Conservation (phyloP, 2,888 invertebrate species). For the Fragum fragum region DNA sequence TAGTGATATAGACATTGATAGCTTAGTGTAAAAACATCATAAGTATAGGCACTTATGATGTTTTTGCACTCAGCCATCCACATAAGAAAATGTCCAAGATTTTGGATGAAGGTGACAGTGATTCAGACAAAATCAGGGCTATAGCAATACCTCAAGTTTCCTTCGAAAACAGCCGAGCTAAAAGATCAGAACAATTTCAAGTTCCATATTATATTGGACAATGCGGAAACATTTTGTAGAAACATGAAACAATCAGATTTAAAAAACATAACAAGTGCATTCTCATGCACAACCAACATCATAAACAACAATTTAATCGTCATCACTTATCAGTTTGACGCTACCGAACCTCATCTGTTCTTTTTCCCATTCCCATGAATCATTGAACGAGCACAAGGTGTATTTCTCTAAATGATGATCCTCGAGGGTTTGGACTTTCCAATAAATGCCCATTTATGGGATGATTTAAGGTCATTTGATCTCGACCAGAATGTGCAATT, state of each 20-base stretch:
- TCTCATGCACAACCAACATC: slow-evolving; percentile 12
- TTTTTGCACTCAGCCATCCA: too few species aligned
- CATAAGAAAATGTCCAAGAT: too few species aligned
- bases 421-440: slow-evolving; percentile 23
- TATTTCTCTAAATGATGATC: slow-evolving; percentile 42
- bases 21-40: too few species aligned
- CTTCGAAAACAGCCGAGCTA: too few species aligned
- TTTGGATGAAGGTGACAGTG: too few species aligned
- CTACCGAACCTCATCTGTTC: slow-evolving; percentile 6
- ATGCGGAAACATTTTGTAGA: too few species aligned
- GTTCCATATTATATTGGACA: too few species aligned
- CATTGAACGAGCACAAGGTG: slow-evolving; percentile 43
- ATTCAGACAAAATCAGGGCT: too few species aligned
- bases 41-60: too few species aligned
- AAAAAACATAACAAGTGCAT: slow-evolving; percentile 19
- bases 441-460: slow-evolving; percentile 41
- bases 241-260: background rate
- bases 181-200: too few species aligned
- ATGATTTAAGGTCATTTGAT: slow-evolving; percentile 52
- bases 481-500: slow-evolving; percentile 37
- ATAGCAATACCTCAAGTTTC: too few species aligned
- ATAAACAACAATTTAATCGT: slow-evolving; percentile 22
- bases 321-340: slow-evolving; percentile 23
- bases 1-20: too few species aligned
- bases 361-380: slow-evolving; percentile 33